phyloP scores from a whole-genome alignment of 2,113 vertebrate genomes.

The Anoplopoma fimbria region DNA sequence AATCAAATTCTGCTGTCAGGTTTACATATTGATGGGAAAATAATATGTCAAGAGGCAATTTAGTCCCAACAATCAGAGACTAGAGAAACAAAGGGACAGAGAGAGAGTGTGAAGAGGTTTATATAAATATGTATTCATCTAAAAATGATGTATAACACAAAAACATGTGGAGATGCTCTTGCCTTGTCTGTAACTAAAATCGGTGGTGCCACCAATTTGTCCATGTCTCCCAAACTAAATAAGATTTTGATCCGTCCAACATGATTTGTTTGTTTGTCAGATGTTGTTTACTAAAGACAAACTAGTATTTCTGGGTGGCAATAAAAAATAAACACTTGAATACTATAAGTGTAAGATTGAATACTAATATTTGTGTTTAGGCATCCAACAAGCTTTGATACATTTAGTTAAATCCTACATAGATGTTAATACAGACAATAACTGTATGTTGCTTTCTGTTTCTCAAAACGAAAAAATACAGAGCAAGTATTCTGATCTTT shows the following conservation, averaged over 20 bases:
- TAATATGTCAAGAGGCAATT: not conserved
- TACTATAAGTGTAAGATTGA: not conserved
- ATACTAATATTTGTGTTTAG: not conserved
- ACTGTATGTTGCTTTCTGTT: not conserved
- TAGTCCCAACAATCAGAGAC: not conserved
- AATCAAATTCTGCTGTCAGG: conserved; percentile 3
- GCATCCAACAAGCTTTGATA: not conserved
- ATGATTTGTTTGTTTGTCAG: not conserved
- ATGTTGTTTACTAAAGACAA: not conserved
- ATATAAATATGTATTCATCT: not conserved
- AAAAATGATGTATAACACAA: not conserved
- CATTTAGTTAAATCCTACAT: not conserved
- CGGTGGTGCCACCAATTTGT: no score
- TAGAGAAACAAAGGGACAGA: not conserved
- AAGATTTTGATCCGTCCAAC: no score
- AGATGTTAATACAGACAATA: not conserved
- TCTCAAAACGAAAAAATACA: not conserved
- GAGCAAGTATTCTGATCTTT: not conserved
- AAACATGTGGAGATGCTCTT: not conserved
- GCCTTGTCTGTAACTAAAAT: not conserved
- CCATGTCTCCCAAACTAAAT: no score
- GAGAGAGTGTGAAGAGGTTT: not conserved
- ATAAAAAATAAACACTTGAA: not conserved
- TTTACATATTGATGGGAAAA: conserved; percentile 11
- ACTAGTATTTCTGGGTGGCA: not conserved